Evolutionary conservation across 2,888 invertebrate species (phyloP).

Genomic region (Seladonia tumulorum): DNA sequence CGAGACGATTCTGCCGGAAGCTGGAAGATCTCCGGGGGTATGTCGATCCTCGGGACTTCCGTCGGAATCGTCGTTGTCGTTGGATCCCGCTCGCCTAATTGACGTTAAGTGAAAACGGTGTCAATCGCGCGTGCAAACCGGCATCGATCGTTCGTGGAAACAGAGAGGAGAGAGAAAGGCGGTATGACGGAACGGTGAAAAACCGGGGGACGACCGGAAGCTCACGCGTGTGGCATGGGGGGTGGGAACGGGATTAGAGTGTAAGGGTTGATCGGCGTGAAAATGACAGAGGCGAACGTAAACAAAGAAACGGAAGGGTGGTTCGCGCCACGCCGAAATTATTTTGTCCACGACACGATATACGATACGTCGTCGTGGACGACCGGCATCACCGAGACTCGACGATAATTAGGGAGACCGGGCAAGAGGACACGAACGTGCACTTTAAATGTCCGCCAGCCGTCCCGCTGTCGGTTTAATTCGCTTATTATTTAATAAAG

Average conservation of each 20-base stretch:
- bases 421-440: constrained; percentile 81
- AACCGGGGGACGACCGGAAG: constrained; percentile 1
- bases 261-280: constrained; percentile 9
- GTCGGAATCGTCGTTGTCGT: not conserved
- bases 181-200: not conserved
- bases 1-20: not conserved
- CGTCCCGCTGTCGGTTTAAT: constrained; percentile 68
- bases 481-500: constrained; percentile 79
- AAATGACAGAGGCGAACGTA: constrained; percentile 11
- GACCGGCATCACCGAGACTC: constrained; percentile 56
- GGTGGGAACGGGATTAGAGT: not conserved
- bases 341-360: constrained; percentile 34
- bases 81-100: constrained; percentile 25
- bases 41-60: constrained; percentile 6
- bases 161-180: not conserved
- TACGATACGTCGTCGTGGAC: constrained; percentile 54
- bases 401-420: constrained; percentile 78
- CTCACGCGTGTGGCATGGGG: not conserved
- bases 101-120: constrained; percentile 53
- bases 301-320: constrained; percentile 20
- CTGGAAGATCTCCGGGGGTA: not conserved
- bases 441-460: constrained; percentile 81
- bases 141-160: constrained; percentile 25
- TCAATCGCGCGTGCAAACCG: constrained; percentile 29
- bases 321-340: constrained; percentile 46